phyloP scores from a whole-genome alignment of 2,113 vertebrate species.

The Prionailurus viverrinus region DNA sequence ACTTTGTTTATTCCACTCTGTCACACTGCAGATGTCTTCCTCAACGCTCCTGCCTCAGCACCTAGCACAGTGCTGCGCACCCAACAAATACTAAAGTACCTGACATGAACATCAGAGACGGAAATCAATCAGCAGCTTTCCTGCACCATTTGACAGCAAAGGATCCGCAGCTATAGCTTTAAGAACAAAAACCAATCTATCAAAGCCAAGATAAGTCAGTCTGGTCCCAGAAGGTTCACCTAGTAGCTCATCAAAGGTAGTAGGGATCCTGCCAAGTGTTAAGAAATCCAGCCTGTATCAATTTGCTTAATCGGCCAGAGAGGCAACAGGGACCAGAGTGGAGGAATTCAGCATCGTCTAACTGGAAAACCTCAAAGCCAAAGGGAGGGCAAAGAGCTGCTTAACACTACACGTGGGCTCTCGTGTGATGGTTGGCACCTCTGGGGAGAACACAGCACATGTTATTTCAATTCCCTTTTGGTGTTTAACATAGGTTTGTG shows the following conservation, averaged over 20 bases:
- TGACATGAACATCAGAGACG: not conserved
- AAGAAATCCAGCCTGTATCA: not conserved
- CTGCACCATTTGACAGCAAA: not conserved
- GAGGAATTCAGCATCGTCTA: not conserved
- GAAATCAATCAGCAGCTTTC: not conserved
- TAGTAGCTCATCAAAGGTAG: not conserved
- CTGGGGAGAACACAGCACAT: not conserved
- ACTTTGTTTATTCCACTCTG: not conserved
- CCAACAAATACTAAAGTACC: not conserved
- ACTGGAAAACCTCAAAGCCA: not conserved
- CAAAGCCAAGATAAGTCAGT: not conserved
- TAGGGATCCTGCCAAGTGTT: not conserved
- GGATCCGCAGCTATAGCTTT: not conserved
- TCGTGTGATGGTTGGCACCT: not conserved
- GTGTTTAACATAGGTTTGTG: constrained; percentile 61
- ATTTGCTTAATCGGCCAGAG: not conserved
- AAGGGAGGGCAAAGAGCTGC: not conserved
- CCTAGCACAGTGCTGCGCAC: not conserved
- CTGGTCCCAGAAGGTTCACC: not conserved
- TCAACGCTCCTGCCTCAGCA: not conserved
- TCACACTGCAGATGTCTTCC: not conserved
- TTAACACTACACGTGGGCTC: not conserved
- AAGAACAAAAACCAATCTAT: not conserved
- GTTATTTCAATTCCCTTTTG: constrained; percentile 61
- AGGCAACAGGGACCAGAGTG: not conserved